Evolutionary conservation across 2,113 vertebrate genomes (phyloP).

Genomic region (Poicephalus gulielmi): DNA sequence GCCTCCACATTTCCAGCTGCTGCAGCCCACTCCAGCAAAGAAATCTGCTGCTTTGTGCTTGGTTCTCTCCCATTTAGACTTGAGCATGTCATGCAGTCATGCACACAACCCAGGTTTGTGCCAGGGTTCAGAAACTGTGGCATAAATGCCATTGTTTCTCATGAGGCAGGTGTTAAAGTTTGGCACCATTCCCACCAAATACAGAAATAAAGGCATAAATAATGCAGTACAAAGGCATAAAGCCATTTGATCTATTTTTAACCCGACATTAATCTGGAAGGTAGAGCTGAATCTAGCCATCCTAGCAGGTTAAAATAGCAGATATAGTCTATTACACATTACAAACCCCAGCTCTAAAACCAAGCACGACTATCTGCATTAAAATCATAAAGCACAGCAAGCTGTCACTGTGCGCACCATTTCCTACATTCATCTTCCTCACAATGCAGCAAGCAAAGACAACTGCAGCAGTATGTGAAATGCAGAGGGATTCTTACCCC

Average conservation of each 20-base stretch:
- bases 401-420: not conserved
- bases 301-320: not conserved
- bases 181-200: not conserved
- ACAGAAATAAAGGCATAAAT: constrained; percentile 33
- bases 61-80: not conserved
- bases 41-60: not conserved
- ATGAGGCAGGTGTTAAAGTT: not conserved
- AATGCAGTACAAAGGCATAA: not conserved
- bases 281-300: not conserved
- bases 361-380: not conserved
- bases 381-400: not conserved
- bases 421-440: not conserved
- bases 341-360: not conserved
- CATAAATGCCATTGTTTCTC: not conserved
- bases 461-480: not conserved
- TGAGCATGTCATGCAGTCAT: not conserved
- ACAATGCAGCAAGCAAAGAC: not conserved
- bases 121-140: not conserved
- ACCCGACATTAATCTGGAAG: not conserved
- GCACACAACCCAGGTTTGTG: not conserved
- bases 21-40: not conserved
- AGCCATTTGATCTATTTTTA: not conserved
- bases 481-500: constrained; percentile 72
- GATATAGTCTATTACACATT: rapidly evolving
- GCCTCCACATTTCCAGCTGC: not conserved